Conservation (phyloP, 2,797 vertebrate species). For the Oreochromis grahami region DNA sequence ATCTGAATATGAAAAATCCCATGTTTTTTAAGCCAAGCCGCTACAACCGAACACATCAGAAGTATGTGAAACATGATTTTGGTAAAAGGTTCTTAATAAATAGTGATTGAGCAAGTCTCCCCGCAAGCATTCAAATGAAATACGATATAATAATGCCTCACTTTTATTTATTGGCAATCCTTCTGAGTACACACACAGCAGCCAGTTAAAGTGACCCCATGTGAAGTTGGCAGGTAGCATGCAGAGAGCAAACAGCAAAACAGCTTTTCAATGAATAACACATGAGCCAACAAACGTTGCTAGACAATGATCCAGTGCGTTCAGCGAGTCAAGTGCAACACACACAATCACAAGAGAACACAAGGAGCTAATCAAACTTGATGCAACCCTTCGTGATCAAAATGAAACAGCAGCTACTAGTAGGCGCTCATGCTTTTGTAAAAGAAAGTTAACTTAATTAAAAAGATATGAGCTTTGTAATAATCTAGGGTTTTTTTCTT, state of each 20-base stretch:
- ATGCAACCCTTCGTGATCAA: constrained; percentile 23
- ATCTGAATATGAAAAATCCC: constrained; percentile 14
- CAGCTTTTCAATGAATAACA: constrained; percentile 69
- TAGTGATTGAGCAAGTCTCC: constrained; percentile 26
- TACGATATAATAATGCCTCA: constrained; percentile 36
- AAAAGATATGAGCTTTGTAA: not conserved
- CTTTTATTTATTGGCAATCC: constrained; percentile 58
- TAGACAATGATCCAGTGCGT: constrained; percentile 43
- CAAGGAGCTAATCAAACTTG: constrained; percentile 12
- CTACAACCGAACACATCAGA: constrained; percentile 3
- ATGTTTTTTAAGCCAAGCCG: constrained; percentile 25
- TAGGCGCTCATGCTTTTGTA: not conserved
- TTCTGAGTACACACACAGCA: constrained; percentile 19
- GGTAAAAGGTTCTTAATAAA: constrained; percentile 42
- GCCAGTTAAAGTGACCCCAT: constrained; percentile 51
- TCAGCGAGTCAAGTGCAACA: constrained; percentile 18
- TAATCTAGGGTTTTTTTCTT: not conserved
- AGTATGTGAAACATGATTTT: constrained; percentile 10
- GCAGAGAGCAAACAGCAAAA: constrained; percentile 67
- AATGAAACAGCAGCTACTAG: constrained; percentile 20
- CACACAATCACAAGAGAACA: not conserved
- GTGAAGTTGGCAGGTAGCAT: constrained; percentile 69
- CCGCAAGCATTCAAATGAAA: constrained; percentile 36
- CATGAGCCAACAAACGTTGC: constrained; percentile 67
- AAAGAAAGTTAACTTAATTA: constrained; percentile 30